A percentile compares a stretch with the other conserved stretches of the same genome.
Conservation (phyloP, 1,140 invertebrate species). For the Drosophila novamexicana region DNA sequence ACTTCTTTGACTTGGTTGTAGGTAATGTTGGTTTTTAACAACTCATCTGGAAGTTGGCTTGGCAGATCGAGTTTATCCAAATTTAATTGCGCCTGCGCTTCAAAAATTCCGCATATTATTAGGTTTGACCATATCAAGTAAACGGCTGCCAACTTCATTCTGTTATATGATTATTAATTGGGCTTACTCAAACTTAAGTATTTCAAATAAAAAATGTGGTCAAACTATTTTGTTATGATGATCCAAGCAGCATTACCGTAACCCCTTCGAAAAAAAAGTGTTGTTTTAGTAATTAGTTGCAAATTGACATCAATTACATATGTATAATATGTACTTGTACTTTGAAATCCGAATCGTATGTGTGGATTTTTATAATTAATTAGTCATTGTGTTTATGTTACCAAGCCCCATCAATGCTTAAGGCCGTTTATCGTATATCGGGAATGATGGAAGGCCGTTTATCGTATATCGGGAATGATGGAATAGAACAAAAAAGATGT, state of each 20-base stretch:
- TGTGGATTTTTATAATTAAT: constrained; percentile 35
- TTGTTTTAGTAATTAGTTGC: constrained; percentile 18
- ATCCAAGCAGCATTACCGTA: constrained; percentile 5
- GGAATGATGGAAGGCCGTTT: background rate
- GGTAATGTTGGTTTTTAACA: constrained; percentile 47
- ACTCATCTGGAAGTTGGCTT: constrained; percentile 49
- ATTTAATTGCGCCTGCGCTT: constrained; percentile 44
- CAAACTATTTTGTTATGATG: constrained; percentile 6
- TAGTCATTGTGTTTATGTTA: constrained; percentile 52
- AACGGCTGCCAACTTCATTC: constrained; percentile 28
- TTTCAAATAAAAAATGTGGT: constrained; percentile 9
- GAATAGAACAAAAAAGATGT: constrained; percentile 24
- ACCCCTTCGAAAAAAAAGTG: constrained; percentile 6
- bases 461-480: constrained; percentile 34
- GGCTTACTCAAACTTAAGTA: background rate
- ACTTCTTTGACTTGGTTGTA: constrained; percentile 51
- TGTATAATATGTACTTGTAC: constrained; percentile 21
- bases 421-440: constrained; percentile 26
- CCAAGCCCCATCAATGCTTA: constrained; percentile 10
- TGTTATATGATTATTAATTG: constrained; percentile 21
- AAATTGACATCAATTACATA: constrained; percentile 5
- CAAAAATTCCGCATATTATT: constrained; percentile 20
- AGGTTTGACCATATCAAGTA: constrained; percentile 16
- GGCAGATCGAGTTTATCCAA: constrained; percentile 63
- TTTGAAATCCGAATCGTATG: constrained; percentile 31